Evolutionary conservation across 2,888 invertebrate species (phyloP).

Genomic region (Volucella zonaria): DNA sequence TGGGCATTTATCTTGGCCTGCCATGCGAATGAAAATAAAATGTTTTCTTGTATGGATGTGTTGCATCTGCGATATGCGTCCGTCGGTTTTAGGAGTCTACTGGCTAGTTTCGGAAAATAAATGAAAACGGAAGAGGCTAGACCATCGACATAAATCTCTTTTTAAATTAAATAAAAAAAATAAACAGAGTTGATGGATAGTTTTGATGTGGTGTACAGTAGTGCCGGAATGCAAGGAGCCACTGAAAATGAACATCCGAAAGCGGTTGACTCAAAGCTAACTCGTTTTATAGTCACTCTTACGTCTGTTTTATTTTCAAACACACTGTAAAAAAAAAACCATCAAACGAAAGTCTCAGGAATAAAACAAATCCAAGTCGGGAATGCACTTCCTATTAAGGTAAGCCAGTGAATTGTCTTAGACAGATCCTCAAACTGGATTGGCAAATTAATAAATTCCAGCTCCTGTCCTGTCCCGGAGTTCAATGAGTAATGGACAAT

Average conservation of each 20-base stretch:
- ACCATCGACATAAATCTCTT: conserved; percentile 61
- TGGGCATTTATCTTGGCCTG: conserved; percentile 65
- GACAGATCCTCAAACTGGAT: conserved; percentile 60
- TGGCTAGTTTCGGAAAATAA: conserved; percentile 12
- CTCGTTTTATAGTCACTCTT: background rate
- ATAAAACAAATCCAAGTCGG: conserved; percentile 6
- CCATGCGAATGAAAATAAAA: conserved; percentile 63
- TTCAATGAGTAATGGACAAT: conserved; percentile 50
- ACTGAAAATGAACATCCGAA: no score
- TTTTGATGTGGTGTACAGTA: conserved; percentile 39
- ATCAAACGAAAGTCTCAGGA: conserved; percentile 47
- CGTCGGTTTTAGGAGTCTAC: conserved; percentile 30
- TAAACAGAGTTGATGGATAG: conserved; percentile 25
- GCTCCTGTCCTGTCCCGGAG: background rate
- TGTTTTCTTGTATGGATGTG: conserved; percentile 11
- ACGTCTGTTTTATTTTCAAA: background rate
- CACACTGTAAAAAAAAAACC: conserved; percentile 35
- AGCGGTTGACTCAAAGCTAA: background rate
- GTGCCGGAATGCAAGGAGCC: conserved; percentile 14
- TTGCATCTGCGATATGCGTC: conserved; percentile 28
- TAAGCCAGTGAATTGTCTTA: conserved; percentile 47
- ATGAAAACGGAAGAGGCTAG: conserved; percentile 59
- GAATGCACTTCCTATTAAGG: conserved; percentile 67
- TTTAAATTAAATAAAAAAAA: conserved; percentile 46
- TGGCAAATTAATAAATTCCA: conserved; percentile 70